phyloP scores from a whole-genome alignment of 2,888 invertebrate genomes.

The Tiliacea citrago region DNA sequence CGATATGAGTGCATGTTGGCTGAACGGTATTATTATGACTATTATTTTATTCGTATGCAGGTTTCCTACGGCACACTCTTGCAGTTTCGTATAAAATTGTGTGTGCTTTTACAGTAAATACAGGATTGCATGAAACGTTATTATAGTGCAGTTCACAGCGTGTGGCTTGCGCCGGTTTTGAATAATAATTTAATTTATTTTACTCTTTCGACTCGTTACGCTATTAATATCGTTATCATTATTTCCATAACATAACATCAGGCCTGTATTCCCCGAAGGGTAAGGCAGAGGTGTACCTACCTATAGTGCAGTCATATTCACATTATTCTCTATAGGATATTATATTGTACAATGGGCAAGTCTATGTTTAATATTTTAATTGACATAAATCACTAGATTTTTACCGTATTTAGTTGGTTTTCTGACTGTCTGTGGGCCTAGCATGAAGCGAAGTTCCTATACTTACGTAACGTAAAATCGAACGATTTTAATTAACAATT shows the following conservation, averaged over 20 bases:
- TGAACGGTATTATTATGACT: neutral
- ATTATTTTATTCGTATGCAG: neutral
- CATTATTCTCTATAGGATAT: neutral
- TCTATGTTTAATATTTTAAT: neutral
- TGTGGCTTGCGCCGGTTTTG: constrained; percentile 8
- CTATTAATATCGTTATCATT: neutral
- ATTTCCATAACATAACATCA: neutral
- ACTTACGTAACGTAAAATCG: neutral
- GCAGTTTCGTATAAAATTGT: neutral
- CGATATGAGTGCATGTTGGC: neutral
- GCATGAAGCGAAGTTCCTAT: no score
- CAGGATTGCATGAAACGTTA: constrained; percentile 21
- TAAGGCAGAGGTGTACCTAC: no score
- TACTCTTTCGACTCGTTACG: neutral
- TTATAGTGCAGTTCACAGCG: constrained; percentile 21
- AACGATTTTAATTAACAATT: neutral
- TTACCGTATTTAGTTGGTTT: neutral
- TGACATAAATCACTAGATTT: neutral
- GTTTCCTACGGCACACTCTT: neutral
- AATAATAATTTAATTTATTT: constrained; percentile 28
- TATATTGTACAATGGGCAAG: neutral
- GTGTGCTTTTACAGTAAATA: constrained; percentile 3
- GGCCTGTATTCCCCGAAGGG: no score
- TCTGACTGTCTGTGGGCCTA: no score
- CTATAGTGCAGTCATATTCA: no score